Evolutionary conservation across 2,797 vertebrate species (phyloP).

Genomic region (Micrastur ruficollis): DNA sequence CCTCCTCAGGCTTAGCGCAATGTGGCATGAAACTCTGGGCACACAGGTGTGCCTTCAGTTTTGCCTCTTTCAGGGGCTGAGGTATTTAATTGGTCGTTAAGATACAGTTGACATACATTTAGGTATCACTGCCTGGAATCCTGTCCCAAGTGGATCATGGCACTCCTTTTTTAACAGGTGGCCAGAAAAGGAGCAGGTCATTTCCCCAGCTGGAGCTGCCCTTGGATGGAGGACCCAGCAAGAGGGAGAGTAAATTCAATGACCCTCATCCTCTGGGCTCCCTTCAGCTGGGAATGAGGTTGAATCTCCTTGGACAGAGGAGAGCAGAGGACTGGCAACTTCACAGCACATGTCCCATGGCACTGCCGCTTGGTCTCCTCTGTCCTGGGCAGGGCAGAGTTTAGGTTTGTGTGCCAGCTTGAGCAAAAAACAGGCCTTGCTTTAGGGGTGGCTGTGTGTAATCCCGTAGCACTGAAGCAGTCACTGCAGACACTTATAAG

Average conservation of each 20-base stretch:
- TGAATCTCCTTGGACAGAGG: background rate
- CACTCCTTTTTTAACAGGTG: background rate
- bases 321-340: background rate
- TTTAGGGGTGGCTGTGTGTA: background rate
- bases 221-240: background rate
- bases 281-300: background rate
- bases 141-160: background rate
- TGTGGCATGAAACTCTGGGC: rapidly evolving
- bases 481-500: background rate
- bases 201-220: background rate
- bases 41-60: background rate
- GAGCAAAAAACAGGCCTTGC: background rate
- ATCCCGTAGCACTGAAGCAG: background rate
- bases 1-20: background rate
- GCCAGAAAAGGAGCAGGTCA: background rate
- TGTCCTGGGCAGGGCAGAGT: background rate
- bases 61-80: background rate
- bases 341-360: background rate
- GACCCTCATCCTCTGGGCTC: background rate
- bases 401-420: background rate
- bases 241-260: background rate
- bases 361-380: background rate
- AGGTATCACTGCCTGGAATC: background rate
- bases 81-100: background rate
- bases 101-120: background rate